Percentiles rank a stretch among this genome's conserved stretches.
Conservation (phyloP, 2,113 vertebrate species). For the Equus przewalskii region DNA sequence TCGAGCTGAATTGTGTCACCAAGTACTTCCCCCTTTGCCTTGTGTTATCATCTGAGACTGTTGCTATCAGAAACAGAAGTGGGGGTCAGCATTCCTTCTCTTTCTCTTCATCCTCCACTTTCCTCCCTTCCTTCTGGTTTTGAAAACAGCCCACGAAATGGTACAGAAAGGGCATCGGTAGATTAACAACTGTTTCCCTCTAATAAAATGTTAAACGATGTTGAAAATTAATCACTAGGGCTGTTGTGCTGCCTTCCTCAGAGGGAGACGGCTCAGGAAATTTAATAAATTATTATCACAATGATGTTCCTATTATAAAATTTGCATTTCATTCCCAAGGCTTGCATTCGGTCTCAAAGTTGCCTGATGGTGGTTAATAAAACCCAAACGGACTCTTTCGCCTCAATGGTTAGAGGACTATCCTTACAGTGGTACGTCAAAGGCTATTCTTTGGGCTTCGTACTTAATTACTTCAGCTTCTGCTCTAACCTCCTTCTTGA, state of each 20-base stretch:
- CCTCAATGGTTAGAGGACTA: neutral
- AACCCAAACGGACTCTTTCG: conserved; percentile 25
- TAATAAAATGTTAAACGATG: conserved; percentile 82
- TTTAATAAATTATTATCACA: conserved; percentile 84
- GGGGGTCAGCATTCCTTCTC: neutral
- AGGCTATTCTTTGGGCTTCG: conserved; percentile 62
- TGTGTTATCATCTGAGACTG: neutral
- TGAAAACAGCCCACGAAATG: conserved; percentile 49
- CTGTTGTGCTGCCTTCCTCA: conserved; percentile 59
- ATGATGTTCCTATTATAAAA: conserved; percentile 79
- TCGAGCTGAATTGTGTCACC: neutral
- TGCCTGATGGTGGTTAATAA: conserved; percentile 60
- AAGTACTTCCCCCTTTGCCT: no score
- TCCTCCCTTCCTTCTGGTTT: neutral
- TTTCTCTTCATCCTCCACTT: neutral
- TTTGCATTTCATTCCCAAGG: conserved; percentile 77
- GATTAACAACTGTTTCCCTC: conserved; percentile 75
- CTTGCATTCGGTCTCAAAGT: conserved; percentile 50
- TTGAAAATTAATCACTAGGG: conserved; percentile 83
- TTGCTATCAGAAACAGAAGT: neutral
- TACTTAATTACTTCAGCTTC: conserved; percentile 81
- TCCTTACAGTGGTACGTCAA: neutral
- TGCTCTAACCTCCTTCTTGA: conserved; percentile 71
- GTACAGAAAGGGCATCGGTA: conserved; percentile 47
- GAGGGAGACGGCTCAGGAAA: conserved; percentile 76